These are phyloP conservation scores for Melipona quadrifasciata DNA, from an alignment of 1,140 invertebrate genomes.

Conservation along the genomic window DNA sequence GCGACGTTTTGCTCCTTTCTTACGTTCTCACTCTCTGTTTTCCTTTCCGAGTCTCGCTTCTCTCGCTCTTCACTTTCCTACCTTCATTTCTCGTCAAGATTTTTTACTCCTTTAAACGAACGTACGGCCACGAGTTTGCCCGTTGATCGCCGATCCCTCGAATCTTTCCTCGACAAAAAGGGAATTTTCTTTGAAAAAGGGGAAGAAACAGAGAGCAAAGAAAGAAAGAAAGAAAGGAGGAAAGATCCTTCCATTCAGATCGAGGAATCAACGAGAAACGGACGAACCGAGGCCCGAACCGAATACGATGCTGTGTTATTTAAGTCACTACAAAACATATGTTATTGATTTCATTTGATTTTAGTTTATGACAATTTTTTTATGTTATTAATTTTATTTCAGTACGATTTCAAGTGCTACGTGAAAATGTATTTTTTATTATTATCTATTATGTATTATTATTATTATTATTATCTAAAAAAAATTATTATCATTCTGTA, in stretches of 20 bases:
- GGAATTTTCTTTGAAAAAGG: not conserved
- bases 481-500: conserved; percentile 74
- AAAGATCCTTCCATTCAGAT: not conserved
- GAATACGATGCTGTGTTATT: conserved; percentile 81
- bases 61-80: conserved; percentile 25
- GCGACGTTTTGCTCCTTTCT: conserved; percentile 10
- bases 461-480: conserved; percentile 68
- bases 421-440: conserved; percentile 64
- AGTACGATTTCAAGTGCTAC: conserved; percentile 75
- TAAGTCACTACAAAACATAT: conserved; percentile 80
- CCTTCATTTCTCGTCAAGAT: conserved; percentile 51
- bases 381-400: conserved; percentile 82
- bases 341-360: conserved; percentile 80
- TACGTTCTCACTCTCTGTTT: conserved; percentile 35
- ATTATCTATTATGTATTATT: conserved; percentile 64
- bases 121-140: conserved; percentile 42
- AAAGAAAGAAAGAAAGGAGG: not conserved
- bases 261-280: conserved; percentile 52
- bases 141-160: conserved; percentile 28
- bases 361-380: conserved; percentile 81
- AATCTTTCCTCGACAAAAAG: not conserved
- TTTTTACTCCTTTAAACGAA: conserved; percentile 52
- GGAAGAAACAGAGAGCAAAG: not conserved
- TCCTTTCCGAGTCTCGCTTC: conserved; percentile 1
- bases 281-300: conserved; percentile 67